These are phyloP conservation scores for Beaufortia kweichowensis DNA, from an alignment of 2,113 vertebrate species.

Conservation along the genomic window DNA sequence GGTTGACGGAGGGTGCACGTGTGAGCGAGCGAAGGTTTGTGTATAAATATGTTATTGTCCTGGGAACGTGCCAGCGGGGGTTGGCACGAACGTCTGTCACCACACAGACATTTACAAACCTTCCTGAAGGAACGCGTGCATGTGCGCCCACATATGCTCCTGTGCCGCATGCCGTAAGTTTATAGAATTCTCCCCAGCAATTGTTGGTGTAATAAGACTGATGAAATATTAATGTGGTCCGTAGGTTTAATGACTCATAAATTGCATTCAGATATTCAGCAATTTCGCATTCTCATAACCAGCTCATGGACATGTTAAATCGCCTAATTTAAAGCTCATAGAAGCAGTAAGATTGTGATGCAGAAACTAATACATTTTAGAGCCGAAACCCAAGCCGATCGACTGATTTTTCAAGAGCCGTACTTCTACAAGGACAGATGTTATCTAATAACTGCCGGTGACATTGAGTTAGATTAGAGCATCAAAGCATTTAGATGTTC, in stretches of 20 bases:
- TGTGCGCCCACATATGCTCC: constrained; percentile 51
- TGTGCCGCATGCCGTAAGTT: constrained; percentile 52
- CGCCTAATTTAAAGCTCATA: constrained; percentile 52
- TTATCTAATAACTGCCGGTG: no score
- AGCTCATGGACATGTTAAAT: constrained; percentile 61
- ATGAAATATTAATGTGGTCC: constrained; percentile 72
- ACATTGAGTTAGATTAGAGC: no score
- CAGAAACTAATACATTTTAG: neutral
- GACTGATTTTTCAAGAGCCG: constrained; percentile 49
- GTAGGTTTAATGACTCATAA: constrained; percentile 75
- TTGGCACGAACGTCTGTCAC: neutral
- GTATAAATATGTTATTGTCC: neutral
- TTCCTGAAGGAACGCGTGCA: constrained; percentile 28
- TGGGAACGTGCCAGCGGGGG: neutral
- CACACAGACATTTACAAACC: neutral
- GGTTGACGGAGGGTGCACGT: constrained; percentile 53
- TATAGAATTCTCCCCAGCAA: constrained; percentile 63
- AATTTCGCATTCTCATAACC: constrained; percentile 63
- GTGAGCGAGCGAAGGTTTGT: constrained; percentile 36
- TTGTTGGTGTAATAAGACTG: constrained; percentile 67
- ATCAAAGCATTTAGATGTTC: neutral
- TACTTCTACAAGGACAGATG: constrained; percentile 38
- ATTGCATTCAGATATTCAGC: constrained; percentile 69
- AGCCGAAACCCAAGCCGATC: no score
- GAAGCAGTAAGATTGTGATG: constrained; percentile 62